A percentile compares a stretch with the other conserved stretches of the same genome.
These are phyloP conservation scores for Valencia hispanica DNA, from an alignment of 2,797 vertebrate genomes.

Conservation along the genomic window DNA sequence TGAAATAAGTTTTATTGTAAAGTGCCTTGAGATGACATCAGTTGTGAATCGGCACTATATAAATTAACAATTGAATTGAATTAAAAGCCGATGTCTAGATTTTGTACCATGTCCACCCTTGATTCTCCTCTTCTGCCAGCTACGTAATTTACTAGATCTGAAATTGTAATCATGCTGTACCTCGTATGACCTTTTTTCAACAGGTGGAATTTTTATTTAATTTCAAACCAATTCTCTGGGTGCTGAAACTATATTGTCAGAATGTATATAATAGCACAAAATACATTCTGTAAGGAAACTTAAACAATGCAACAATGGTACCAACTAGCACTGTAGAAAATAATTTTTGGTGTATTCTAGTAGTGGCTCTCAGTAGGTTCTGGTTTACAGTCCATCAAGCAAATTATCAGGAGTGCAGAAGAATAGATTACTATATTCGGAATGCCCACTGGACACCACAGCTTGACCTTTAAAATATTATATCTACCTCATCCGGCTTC, in stretches of 20 bases:
- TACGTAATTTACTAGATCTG: background rate
- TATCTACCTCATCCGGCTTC: background rate
- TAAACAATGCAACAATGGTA: background rate
- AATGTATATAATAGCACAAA: background rate
- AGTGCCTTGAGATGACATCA: too few relatives aligned
- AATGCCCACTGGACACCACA: background rate
- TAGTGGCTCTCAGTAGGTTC: background rate
- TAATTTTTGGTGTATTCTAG: background rate
- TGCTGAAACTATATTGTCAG: background rate
- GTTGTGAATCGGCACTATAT: too few relatives aligned
- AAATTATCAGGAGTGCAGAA: background rate
- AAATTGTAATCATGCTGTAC: background rate
- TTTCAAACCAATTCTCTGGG: background rate
- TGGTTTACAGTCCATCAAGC: background rate
- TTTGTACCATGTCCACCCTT: background rate
- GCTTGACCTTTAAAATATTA: constrained; percentile 4
- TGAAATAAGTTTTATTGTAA: too few relatives aligned
- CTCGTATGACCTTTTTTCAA: background rate
- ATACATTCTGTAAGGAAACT: background rate
- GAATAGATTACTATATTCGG: background rate
- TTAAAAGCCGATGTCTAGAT: background rate
- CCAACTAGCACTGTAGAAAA: background rate
- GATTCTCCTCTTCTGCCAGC: background rate
- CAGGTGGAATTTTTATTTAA: background rate
- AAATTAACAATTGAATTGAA: too few relatives aligned